Conservation (phyloP, 2,797 vertebrate genomes). For the Brachyalestes nurse region DNA sequence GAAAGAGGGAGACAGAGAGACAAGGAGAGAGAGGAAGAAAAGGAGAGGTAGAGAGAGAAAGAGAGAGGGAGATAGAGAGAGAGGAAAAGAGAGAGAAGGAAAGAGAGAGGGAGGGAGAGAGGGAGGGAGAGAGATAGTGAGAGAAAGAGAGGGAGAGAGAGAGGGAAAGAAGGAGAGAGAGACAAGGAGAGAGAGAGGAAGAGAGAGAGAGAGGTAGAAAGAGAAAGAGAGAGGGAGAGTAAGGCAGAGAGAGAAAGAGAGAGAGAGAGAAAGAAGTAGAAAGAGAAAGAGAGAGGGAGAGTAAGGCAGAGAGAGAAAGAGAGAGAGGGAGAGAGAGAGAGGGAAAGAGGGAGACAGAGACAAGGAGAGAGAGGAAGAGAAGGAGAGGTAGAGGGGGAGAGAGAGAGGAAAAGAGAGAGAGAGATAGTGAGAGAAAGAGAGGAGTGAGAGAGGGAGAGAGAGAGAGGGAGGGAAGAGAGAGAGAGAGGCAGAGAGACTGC, state of each 20-base stretch:
- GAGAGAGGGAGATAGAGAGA: not conserved
- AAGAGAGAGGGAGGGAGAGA: not conserved
- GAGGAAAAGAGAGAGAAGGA: not conserved
- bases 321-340: not conserved
- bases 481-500: not conserved
- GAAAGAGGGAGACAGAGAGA: not conserved
- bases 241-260: constrained; percentile 20
- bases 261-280: too few species aligned
- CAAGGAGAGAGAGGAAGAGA: too few species aligned
- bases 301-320: not conserved
- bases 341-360: not conserved
- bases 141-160: constrained; percentile 31
- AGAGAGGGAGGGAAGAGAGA: not conserved
- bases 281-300: not conserved
- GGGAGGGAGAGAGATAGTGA: too few species aligned
- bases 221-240: not conserved
- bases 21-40: not conserved
- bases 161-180: not conserved
- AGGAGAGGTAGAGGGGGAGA: too few species aligned
- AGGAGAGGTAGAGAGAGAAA: not conserved
- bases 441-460: too few species aligned
- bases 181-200: not conserved
- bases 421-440: too few species aligned
- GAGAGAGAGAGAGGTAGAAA: too few species aligned
- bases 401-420: too few species aligned